These are phyloP conservation scores for Aythya baeri DNA, from an alignment of 2,113 vertebrate species.

Conservation along the genomic window DNA sequence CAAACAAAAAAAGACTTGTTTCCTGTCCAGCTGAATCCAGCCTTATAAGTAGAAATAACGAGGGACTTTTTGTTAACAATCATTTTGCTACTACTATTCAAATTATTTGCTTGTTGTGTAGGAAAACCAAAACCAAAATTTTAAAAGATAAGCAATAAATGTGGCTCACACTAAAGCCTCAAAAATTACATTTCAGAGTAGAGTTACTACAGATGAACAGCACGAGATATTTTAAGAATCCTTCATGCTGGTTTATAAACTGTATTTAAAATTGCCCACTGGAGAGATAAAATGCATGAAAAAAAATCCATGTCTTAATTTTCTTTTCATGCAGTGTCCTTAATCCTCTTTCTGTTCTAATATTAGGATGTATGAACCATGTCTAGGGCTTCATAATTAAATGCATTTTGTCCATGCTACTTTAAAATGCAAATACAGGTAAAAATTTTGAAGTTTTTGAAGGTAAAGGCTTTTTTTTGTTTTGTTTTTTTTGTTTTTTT, in stretches of 20 bases:
- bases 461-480: neutral
- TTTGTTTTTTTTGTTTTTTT: too few species aligned
- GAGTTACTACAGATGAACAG: neutral
- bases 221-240: neutral
- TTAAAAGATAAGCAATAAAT: neutral
- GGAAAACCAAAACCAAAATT: neutral
- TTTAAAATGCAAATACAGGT: neutral
- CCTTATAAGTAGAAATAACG: neutral
- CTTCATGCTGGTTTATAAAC: neutral
- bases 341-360: slow-evolving; percentile 31
- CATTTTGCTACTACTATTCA: neutral
- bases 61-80: neutral
- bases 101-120: neutral
- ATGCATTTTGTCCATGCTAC: neutral
- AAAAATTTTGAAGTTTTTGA: neutral
- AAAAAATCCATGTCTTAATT: neutral
- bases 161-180: neutral
- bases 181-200: neutral
- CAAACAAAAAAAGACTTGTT: neutral
- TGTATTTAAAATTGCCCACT: neutral
- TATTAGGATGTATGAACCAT: slow-evolving; percentile 12
- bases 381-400: slow-evolving; percentile 4
- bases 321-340: neutral
- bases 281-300: neutral
- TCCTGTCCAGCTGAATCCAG: neutral